Evolutionary conservation across 1,140 invertebrate species (phyloP), one percentile per base, ranked within the genome.

Genomic region (Coptotermes formosanus): DNA sequence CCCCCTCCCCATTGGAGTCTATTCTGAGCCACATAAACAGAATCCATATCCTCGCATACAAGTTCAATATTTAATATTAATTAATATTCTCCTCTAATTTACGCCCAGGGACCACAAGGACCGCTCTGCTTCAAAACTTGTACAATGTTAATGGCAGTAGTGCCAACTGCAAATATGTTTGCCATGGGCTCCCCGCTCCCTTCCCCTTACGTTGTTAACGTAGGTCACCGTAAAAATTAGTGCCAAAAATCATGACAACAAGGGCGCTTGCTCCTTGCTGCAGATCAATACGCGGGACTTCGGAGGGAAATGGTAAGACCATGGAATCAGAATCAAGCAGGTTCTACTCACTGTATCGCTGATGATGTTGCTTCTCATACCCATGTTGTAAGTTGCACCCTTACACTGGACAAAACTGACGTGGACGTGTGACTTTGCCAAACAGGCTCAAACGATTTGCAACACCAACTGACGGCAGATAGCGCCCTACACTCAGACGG

Each of bases 281-380:
- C 32, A 43, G 48, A 52, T 52, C 83, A 52, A 52, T 30, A 52
- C 45, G 83, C 45, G 83, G n/a, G 44, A 32, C 82, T 8, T 11
- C 32, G 9, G 75, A 44, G 12, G 52, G 19, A 8, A 55, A 12
- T 16, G 14, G 52, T 55, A 48, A 6, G 19, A 55, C 19, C 82
- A 21, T 83, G 43, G 7, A 6, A 30, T 84, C 43, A n/a, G 8
- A 25, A 48, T 38, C 0, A n/a, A 7, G 16, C 83, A 45, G 83
- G 23, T 52, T 84, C 4, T 52, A 84, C 83, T 84, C 45, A 84
- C 83, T 16, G 30, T 30, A n/a, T 84, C 55, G 48, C 30, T 84
- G 43, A 48, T 48, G 83, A 21, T 52, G 83, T 84, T 84, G 30
- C 23, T 84, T n/a, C 83, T 84, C 83, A 84, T 84, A 16, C 83